Evolutionary conservation across 2,797 vertebrate genomes (phyloP), one percentile per base, ranked within the genome.

Genomic region (Tapera naevia): DNA sequence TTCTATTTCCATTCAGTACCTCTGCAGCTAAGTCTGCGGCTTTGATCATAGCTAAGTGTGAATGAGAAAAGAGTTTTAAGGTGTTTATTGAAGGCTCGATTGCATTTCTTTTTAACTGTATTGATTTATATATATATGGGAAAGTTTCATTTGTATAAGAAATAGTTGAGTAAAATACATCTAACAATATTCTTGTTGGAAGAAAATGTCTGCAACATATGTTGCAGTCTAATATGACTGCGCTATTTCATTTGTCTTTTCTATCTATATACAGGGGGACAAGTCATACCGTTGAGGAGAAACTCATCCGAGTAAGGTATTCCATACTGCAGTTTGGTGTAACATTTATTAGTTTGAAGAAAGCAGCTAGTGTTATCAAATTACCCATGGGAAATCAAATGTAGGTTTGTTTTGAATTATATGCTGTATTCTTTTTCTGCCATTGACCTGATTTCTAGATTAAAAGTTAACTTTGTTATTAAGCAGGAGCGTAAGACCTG

Each of bases 121-220:
- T 65, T 67, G 62, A 95, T 90, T 89, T 88, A 86, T 90, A 41
- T 28, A 41, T 28, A 45, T 66, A 70, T 27, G 33, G 93, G 43
- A 84, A 89, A 89, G 67, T 37, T 78, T 76, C 89, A 62, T 67
- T 96, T 79, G 32, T 92, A 2, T 72, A 89, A 78, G 43, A 74
- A 93, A 84, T 79, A 17, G 6, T n/a, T n/a, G 48, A 65, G 17
- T 62, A 69, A 95, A 80, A 88, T 67, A 32, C 46, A 94, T 56
- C 51, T 82, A 90, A 81, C 43, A 76, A 4, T 17, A 72, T 13
- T 28, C 25, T 21, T 61, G 33, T 69, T 32, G 5, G 24, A 93
- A 90, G 61, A 91, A 90, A 90, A 10, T 45, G 72, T 81, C 61
- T 86, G 64, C 43, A 89, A 25, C 28, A 64, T 57, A 54, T 16